Evolutionary conservation across 2,888 invertebrate genomes (phyloP).

Genomic region (Brachyptera putata): DNA sequence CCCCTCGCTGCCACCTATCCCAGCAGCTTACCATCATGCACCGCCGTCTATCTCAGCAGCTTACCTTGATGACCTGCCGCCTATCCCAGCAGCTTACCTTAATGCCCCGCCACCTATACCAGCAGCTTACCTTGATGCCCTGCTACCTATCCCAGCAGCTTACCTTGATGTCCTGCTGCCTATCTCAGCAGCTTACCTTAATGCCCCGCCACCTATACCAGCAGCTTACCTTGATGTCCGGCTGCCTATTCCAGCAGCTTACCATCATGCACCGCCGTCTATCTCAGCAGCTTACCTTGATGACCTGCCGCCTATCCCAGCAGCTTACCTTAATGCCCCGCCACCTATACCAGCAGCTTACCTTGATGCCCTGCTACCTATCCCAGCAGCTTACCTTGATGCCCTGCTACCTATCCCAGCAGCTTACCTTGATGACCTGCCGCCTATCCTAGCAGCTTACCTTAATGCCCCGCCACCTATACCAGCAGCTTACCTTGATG

Average conservation of each 20-base stretch:
- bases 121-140: slow-evolving; percentile 65
- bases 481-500: background rate
- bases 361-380: background rate
- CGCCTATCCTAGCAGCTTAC: too few relatives aligned
- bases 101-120: slow-evolving; percentile 33
- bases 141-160: too few relatives aligned
- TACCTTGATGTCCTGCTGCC: too few relatives aligned
- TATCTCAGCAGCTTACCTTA: slow-evolving; percentile 65
- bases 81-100: slow-evolving; percentile 65
- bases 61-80: too few relatives aligned
- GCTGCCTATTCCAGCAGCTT: too few relatives aligned
- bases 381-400: too few relatives aligned
- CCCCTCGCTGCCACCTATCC: slow-evolving; percentile 32
- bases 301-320: too few relatives aligned
- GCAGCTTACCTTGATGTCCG: too few relatives aligned
- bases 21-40: slow-evolving; percentile 67
- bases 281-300: too few relatives aligned
- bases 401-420: slow-evolving; percentile 33
- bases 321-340: too few relatives aligned
- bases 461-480: slow-evolving; percentile 58
- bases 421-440: slow-evolving; percentile 66
- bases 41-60: too few relatives aligned
- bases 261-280: background rate
- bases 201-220: too few relatives aligned
- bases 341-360: background rate